Conservation (phyloP, 2,888 invertebrate genomes). For the Odontocerum albicorne region DNA sequence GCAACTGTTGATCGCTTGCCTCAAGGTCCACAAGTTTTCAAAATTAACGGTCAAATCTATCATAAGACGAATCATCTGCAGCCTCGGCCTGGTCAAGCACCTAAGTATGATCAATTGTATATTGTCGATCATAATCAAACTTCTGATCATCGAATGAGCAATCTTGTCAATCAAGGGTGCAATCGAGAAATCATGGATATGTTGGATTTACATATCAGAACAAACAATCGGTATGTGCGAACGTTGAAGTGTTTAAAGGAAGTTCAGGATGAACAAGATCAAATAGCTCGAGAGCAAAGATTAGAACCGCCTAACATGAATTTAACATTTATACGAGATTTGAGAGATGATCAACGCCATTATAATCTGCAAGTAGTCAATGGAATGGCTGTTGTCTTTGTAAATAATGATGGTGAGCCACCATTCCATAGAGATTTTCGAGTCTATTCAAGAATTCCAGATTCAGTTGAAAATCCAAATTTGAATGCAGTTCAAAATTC, state of each 20-base stretch:
- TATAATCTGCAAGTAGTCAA: not conserved
- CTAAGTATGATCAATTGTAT: not conserved
- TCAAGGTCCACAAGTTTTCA: not conserved
- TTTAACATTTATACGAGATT: not conserved
- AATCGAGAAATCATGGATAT: not conserved
- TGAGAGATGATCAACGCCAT: not conserved
- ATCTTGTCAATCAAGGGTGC: not conserved
- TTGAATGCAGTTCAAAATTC: no score
- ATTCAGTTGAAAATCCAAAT: not conserved
- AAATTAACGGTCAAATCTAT: not conserved
- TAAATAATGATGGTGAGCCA: slow-evolving; percentile 1
- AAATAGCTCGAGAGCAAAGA: not conserved
- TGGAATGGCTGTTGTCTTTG: not conserved
- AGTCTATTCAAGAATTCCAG: not conserved
- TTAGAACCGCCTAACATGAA: not conserved
- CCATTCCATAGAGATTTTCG: not conserved
- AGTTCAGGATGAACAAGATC: not conserved
- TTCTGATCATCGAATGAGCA: not conserved
- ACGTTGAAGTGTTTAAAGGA: not conserved
- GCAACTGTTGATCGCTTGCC: not conserved
- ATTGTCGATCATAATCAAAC: not conserved
- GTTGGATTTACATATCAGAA: not conserved
- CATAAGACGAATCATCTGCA: not conserved
- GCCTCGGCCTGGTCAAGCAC: not conserved
- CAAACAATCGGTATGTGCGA: not conserved